Base-by-base conservation (phyloP, 2,888 invertebrate species). In the Phragmatobia fuliginosa region DNA sequence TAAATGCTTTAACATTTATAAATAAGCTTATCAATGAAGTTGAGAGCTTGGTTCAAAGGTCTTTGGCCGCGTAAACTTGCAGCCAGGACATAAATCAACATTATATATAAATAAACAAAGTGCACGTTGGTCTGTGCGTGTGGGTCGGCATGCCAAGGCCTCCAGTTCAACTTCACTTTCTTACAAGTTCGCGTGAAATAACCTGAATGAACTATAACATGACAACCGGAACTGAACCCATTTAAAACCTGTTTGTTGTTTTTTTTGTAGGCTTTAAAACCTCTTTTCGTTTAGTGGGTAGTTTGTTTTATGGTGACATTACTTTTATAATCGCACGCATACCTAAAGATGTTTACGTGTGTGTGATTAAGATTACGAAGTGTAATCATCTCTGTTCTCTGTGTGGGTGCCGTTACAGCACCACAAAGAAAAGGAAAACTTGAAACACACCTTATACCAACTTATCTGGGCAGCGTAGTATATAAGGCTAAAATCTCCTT, bases 1-100 rank as follows among this genome's bases (percentile, higher is more conserved):
- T n/a, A n/a, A n/a, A 71, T 80, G 74, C 79, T 70, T 67, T 75
- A 72, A 70, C 62, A 66, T 74, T 36, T 62, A 82, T 80, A 79
- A 76, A 79, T 83, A 84, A 72, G 71, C 72, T 82, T 84, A 83
- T 84, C 83, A 83, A 78, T 77, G 72, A 78, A 73, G 75, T 80
- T 73, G 72, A 71, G 79, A 78, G 81, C 82, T 73, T 67, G 65
- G 84, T 83, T 83, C 84, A 84, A 79, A 82, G 86, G 85, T 83
- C 86, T 83, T 80, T 74, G 85, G 67, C 82, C 86, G 83, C 78
- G 78, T 80, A 80, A 83, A 79, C 81, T 76, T 75, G 74, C 74
- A 75, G 72, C 62, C 62, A 74, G 67, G 71, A 73, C 65, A 78
- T 78, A 80, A 72, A 78, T 81, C 72, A 72, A 72, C 78, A 75